Evolutionary conservation across 2,888 invertebrate genomes (phyloP), one percentile per base, ranked within the genome.

Genomic region (Epistrophella euchroma): DNA sequence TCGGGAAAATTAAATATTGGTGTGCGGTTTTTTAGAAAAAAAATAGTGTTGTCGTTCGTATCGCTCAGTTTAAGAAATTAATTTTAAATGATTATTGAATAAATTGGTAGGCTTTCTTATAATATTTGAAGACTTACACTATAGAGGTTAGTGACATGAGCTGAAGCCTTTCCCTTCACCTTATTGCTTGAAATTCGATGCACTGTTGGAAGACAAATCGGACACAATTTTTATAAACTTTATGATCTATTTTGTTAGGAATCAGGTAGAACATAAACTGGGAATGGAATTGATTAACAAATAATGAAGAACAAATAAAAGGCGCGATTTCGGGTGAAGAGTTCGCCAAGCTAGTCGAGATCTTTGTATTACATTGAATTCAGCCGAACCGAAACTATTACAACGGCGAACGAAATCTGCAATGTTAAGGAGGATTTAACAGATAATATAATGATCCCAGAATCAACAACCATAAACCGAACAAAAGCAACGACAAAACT

Each of bases 91-190:
- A n/a, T 45, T 2, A 45, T 45, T 45, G 9, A 43, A n/a, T n/a
- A 15, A n/a, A n/a, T n/a, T n/a, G n/a, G n/a, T n/a, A n/a, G n/a
- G n/a, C n/a, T n/a, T n/a, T n/a, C 4, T 17, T 5, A 40, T 52
- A 28, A 25, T 11, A 70, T 45, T 45, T 25, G 28, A 19, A 19
- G 9, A 80, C 84, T 84, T 75, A 84, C 84, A 64, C 11, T 22
- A 35, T 35, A 43, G 55, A 28, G 71, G 43, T 64, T 79, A 75
- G 75, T 75, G 71, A 52, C 84, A 75, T 66, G n/a, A 35, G 56
- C 45, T 56, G 56, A 75, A 66, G 64, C 43, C 84, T 9, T 50
- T 50, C 6, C 4, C 22, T 22, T 22, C 7, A 2, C 11, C 45
- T 56, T 25, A 3, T 45, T 56, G 37, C 32, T 58, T 1, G 9